phyloP scores from a whole-genome alignment of 2,113 vertebrate genomes.

The Petaurus breviceps region DNA sequence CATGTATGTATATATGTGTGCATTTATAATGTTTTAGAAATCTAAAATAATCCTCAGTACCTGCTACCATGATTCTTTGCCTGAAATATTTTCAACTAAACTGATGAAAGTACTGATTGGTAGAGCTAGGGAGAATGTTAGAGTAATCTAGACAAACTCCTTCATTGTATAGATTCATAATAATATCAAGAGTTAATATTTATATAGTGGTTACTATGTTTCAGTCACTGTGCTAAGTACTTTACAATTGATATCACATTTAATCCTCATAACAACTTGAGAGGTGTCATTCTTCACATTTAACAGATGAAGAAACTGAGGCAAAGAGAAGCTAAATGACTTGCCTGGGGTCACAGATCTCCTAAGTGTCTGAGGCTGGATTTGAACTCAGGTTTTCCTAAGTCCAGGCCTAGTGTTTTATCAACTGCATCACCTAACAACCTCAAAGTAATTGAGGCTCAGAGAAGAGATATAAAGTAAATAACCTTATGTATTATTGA shows the following conservation, averaged over 20 bases:
- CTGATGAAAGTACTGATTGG: neutral
- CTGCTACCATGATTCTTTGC: neutral
- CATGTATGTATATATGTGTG: too few species aligned
- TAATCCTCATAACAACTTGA: neutral
- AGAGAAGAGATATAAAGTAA: neutral
- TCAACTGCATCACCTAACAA: neutral
- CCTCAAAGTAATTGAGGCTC: neutral
- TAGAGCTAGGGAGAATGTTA: neutral
- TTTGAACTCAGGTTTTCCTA: neutral
- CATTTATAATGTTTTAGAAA: too few species aligned
- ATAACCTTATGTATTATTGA: neutral
- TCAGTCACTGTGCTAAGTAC: neutral
- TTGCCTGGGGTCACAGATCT: neutral
- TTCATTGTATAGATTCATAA: neutral
- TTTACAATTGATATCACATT: neutral
- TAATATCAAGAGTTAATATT: neutral
- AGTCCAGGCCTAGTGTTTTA: neutral
- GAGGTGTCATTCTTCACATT: neutral
- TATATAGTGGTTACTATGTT: neutral
- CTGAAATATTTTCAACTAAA: neutral
- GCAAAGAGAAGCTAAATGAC: neutral
- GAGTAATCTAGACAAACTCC: neutral
- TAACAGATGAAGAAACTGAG: neutral
- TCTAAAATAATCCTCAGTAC: neutral
- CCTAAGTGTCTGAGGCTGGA: neutral